phyloP scores from a whole-genome alignment of 2,888 invertebrate species.

The Caenorhabditis sp. region DNA sequence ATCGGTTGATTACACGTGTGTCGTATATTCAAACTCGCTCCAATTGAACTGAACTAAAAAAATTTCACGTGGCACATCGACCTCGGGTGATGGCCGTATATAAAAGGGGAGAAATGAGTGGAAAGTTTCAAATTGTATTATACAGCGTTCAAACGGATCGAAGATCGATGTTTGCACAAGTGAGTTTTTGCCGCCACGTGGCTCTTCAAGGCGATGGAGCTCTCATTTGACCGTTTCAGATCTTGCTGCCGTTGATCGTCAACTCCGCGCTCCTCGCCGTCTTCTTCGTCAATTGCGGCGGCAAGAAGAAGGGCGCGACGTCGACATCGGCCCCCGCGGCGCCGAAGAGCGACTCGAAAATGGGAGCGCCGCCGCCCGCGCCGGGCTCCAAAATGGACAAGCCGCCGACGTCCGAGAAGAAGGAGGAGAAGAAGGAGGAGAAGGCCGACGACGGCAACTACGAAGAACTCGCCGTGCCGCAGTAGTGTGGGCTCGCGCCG shows the following conservation, averaged over 20 bases:
- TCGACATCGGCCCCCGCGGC: not conserved
- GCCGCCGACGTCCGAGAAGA: not conserved
- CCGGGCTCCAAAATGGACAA: not conserved
- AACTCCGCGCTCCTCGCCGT: not conserved
- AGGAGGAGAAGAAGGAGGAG: too few species aligned
- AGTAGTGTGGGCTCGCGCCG: not conserved
- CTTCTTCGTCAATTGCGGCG: not conserved
- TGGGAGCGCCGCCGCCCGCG: too few species aligned
- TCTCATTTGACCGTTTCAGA: not conserved
- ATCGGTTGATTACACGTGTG: too few species aligned
- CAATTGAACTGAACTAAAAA: too few species aligned
- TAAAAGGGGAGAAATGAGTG: too few species aligned
- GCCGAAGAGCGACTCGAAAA: not conserved
- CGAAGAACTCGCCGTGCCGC: conserved; percentile 12
- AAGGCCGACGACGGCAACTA: conserved; percentile 14
- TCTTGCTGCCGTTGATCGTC: conserved; percentile 13
- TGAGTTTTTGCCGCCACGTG: not conserved
- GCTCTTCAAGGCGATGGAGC: not conserved
- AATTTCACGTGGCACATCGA: too few species aligned
- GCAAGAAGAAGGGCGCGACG: conserved; percentile 7
- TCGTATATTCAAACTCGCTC: too few species aligned
- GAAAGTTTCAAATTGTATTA: too few species aligned
- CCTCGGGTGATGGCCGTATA: too few species aligned
- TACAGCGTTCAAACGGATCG: too few species aligned
- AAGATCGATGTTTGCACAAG: conserved; percentile 18